Evolutionary conservation across 2,888 invertebrate species (phyloP).

Genomic region (Carterocephalus palaemon): DNA sequence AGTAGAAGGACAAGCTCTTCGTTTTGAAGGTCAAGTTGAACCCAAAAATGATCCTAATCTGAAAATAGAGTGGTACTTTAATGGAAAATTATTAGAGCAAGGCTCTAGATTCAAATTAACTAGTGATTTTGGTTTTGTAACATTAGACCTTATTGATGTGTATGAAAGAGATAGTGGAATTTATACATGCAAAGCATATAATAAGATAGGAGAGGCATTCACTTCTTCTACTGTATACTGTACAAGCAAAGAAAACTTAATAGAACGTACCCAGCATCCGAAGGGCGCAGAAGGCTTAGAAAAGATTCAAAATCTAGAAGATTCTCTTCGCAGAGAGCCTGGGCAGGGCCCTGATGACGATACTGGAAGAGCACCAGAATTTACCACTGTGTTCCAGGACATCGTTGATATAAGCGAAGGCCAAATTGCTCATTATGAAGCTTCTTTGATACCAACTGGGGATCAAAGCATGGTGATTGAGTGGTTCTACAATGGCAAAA

Average conservation of each 20-base stretch:
- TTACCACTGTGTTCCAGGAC: slow-evolving; percentile 91
- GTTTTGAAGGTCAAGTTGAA: slow-evolving; percentile 96
- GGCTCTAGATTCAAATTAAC: slow-evolving; percentile 94
- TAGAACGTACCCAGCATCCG: slow-evolving; percentile 94
- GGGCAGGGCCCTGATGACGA: slow-evolving; percentile 84
- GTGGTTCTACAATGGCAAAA: slow-evolving; percentile 97
- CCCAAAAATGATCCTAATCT: slow-evolving; percentile 95
- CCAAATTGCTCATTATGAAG: slow-evolving; percentile 98
- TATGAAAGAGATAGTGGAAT: slow-evolving; percentile 96
- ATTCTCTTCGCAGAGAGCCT: slow-evolving; percentile 87
- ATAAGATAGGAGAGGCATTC: slow-evolving; percentile 93
- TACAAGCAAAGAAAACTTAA: slow-evolving; percentile 87
- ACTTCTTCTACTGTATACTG: slow-evolving; percentile 94
- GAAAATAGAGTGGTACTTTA: slow-evolving; percentile 96
- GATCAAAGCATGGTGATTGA: slow-evolving; percentile 96
- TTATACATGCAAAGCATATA: slow-evolving; percentile 94
- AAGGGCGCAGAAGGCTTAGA: slow-evolving; percentile 96
- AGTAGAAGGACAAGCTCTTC: slow-evolving; percentile 90
- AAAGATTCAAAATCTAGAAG: slow-evolving; percentile 94
- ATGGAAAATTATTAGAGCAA: slow-evolving; percentile 91
- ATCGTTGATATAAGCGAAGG: slow-evolving; percentile 93
- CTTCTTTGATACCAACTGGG: slow-evolving; percentile 94
- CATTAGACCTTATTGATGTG: slow-evolving; percentile 93
- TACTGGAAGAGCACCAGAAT: slow-evolving; percentile 90
- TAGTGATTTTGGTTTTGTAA: slow-evolving; percentile 97